A percentile compares a stretch with the other conserved stretches of the same genome.
Evolutionary conservation across 2,113 vertebrate species (phyloP).

Genomic region (Epinephelus lanceolatus): DNA sequence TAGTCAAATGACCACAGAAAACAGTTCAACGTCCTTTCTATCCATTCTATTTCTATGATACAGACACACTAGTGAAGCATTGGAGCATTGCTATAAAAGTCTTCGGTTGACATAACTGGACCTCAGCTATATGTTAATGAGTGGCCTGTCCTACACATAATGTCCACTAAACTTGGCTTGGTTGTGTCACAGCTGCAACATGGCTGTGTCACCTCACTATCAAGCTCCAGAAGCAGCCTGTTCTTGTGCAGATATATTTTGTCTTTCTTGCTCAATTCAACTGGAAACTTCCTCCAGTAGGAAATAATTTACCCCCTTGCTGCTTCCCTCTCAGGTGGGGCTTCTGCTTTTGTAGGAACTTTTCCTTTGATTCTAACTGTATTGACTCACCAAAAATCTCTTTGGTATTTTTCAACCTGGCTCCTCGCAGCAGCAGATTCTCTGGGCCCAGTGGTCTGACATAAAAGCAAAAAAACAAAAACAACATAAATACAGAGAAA

Average conservation of each 20-base stretch:
- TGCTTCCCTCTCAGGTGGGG: neutral
- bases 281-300: neutral
- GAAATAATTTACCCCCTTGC: neutral
- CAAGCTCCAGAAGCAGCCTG: neutral
- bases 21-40: too few species aligned
- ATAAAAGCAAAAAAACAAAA: conserved; percentile 18
- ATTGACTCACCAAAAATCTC: conserved; percentile 94
- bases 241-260: neutral
- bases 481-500: conserved; percentile 18
- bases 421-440: conserved; percentile 96
- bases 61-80: neutral
- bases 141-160: neutral
- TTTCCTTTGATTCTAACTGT: neutral
- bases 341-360: neutral
- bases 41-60: too few species aligned
- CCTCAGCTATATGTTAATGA: neutral
- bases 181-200: neutral
- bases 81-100: neutral
- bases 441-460: conserved; percentile 95
- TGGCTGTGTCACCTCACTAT: neutral
- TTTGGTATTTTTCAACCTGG: conserved; percentile 98
- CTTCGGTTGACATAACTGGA: neutral
- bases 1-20: too few species aligned
- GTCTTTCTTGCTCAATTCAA: neutral
- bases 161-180: neutral